Conservation (phyloP, 2,888 invertebrate species). For the Chrysotoxum bicinctum region DNA sequence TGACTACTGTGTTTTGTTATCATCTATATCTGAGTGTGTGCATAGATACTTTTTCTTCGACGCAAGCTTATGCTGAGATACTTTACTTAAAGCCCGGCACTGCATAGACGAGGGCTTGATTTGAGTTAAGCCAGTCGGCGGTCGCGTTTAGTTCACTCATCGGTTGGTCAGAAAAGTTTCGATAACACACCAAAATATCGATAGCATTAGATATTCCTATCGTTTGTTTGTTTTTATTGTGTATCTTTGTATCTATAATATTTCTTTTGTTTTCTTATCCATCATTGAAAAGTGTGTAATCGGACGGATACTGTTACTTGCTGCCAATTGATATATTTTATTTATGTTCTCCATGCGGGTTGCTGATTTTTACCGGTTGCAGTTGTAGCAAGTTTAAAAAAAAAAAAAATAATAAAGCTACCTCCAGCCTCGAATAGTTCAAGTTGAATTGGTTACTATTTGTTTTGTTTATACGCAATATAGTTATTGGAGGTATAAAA, state of each 20-base stretch:
- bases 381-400: slow-evolving; percentile 2
- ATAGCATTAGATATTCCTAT: not conserved
- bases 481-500: slow-evolving; percentile 48
- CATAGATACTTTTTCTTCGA: slow-evolving; percentile 4
- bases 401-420: slow-evolving; percentile 24
- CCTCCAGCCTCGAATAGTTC: slow-evolving; percentile 20
- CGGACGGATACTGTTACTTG: not conserved
- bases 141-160: slow-evolving; percentile 54
- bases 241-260: slow-evolving; percentile 1
- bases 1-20: not conserved
- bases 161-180: slow-evolving; percentile 53
- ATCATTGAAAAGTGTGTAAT: not conserved
- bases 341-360: slow-evolving; percentile 46
- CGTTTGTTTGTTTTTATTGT: not conserved
- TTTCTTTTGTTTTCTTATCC: not conserved
- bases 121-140: slow-evolving; percentile 49
- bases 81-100: slow-evolving; percentile 49
- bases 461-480: slow-evolving; percentile 6
- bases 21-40: not conserved
- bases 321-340: slow-evolving; percentile 6
- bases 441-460: slow-evolving; percentile 1
- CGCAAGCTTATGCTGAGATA: slow-evolving; percentile 15
- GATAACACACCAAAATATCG: slow-evolving; percentile 12
- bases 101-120: slow-evolving; percentile 58
- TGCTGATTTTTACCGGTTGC: slow-evolving; percentile 48